Conservation (phyloP, 2,888 invertebrate species). For the Leucania comma region DNA sequence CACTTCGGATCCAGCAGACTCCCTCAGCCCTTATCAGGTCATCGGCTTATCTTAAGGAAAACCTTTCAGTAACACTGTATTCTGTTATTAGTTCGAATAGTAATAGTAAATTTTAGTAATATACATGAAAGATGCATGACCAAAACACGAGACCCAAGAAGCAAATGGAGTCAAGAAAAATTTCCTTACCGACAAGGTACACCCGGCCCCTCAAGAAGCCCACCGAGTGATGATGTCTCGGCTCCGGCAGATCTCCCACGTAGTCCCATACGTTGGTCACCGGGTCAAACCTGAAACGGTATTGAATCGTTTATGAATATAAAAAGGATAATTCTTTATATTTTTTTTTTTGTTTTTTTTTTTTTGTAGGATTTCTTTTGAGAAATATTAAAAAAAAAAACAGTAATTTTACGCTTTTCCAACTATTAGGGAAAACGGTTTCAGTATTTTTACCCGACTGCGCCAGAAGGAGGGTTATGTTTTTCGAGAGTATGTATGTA, state of each 20-base stretch:
- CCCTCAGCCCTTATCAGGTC: neutral
- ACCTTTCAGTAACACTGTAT: neutral
- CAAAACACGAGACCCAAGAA: no score
- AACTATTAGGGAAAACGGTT: no score
- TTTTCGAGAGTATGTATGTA: no score
- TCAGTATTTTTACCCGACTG: no score
- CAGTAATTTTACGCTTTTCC: no score
- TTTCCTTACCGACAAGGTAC: slow-evolving; percentile 91
- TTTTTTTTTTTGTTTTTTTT: no score
- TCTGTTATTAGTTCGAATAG: neutral
- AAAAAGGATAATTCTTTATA: no score
- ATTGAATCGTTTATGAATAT: neutral
- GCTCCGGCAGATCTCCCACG: slow-evolving; percentile 93
- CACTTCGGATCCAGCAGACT: neutral
- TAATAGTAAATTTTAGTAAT: neutral
- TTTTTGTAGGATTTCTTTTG: no score
- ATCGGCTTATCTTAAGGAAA: neutral
- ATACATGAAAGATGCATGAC: neutral
- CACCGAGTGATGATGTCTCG: slow-evolving; percentile 93
- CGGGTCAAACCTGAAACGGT: slow-evolving; percentile 87
- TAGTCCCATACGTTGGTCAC: slow-evolving; percentile 92
- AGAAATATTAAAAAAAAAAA: no score
- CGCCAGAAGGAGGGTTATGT: no score
- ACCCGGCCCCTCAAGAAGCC: slow-evolving; percentile 92
- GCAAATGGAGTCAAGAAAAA: neutral